Percentiles rank a stretch among this genome's conserved stretches.
Conservation (phyloP, 1,140 invertebrate species). For the Laupala kohalensis region DNA sequence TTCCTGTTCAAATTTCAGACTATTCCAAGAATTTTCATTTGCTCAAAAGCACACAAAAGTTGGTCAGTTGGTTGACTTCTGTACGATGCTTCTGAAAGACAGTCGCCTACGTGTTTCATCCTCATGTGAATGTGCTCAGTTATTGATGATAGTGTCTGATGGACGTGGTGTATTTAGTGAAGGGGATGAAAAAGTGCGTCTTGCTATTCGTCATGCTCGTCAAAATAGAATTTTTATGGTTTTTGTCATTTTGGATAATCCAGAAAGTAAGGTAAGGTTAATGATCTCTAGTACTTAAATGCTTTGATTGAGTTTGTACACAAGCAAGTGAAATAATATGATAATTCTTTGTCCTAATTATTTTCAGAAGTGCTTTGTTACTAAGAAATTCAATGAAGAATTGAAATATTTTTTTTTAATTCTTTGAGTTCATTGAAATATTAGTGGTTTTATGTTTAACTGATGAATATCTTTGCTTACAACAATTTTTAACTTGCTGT, state of each 20-base stretch:
- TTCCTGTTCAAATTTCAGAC: slow-evolving; percentile 24
- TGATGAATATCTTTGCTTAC: too few relatives aligned
- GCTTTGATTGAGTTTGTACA: neutral
- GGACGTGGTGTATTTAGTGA: slow-evolving; percentile 87
- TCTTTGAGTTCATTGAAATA: neutral
- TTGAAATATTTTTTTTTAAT: neutral
- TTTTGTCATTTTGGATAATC: slow-evolving; percentile 92
- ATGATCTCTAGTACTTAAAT: neutral
- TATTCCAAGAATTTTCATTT: slow-evolving; percentile 66
- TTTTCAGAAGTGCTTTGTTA: too few relatives aligned
- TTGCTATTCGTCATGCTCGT: slow-evolving; percentile 65
- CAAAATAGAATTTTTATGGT: slow-evolving; percentile 80
- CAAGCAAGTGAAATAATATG: too few relatives aligned
- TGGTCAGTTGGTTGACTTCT: slow-evolving; percentile 63
- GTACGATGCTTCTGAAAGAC: slow-evolving; percentile 47
- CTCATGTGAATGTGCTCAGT: slow-evolving; percentile 57
- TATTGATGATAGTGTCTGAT: slow-evolving; percentile 88
- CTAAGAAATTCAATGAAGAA: neutral
- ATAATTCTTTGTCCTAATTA: too few relatives aligned
- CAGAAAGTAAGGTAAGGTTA: slow-evolving; percentile 61
- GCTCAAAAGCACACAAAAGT: slow-evolving; percentile 69
- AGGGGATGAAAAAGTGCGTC: slow-evolving; percentile 60
- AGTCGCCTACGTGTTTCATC: slow-evolving; percentile 31
- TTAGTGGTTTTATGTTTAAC: neutral
- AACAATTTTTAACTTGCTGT: too few relatives aligned